Conservation (phyloP, 2,888 invertebrate species). For the Timema cristinae region DNA sequence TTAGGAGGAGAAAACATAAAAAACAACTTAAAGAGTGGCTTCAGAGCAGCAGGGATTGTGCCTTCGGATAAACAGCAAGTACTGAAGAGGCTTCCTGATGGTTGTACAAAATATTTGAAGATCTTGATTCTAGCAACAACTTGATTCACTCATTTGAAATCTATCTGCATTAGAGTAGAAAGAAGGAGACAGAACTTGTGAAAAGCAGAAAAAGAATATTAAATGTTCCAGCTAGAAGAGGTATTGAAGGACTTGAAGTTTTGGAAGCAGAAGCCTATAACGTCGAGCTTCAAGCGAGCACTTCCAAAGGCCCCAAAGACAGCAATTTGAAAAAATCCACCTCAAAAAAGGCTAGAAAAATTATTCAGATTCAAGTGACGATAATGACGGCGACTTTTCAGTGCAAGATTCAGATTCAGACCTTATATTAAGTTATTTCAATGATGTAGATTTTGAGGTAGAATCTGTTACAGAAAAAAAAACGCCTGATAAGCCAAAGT, state of each 20-base stretch:
- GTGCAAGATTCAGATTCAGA: not conserved
- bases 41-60: not conserved
- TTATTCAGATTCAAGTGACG: not conserved
- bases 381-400: not conserved
- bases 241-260: not conserved
- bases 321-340: not conserved
- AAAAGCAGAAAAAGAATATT: not conserved
- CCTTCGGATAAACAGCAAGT: not conserved
- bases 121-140: constrained; percentile 1
- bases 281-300: not conserved
- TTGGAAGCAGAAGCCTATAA: not conserved
- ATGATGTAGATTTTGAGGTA: too few relatives aligned
- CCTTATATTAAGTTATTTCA: too few relatives aligned
- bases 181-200: not conserved
- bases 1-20: too few relatives aligned
- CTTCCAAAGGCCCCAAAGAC: not conserved
- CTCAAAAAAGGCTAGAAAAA: not conserved
- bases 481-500: too few relatives aligned
- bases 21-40: too few relatives aligned
- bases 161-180: not conserved
- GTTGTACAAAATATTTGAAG: not conserved
- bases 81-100: not conserved
- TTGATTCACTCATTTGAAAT: not conserved
- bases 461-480: too few relatives aligned
- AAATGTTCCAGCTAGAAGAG: not conserved